phyloP scores from a whole-genome alignment of 2,797 vertebrate genomes.

The Taeniopygia guttata region DNA sequence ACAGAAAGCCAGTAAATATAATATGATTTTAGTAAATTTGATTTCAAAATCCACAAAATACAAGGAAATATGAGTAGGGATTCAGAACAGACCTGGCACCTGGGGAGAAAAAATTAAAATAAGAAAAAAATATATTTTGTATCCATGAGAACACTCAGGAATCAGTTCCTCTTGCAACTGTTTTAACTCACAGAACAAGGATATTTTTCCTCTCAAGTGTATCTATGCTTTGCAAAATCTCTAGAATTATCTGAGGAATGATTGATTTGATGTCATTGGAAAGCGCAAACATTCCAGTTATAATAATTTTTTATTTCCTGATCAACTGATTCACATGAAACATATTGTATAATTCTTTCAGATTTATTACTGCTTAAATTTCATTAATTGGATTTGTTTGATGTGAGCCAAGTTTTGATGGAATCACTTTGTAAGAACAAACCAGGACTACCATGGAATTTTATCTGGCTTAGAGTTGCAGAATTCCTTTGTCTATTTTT shows the following conservation, averaged over 20 bases:
- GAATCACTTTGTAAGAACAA: background rate
- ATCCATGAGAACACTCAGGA: background rate
- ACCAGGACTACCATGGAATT: background rate
- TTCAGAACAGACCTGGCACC: background rate
- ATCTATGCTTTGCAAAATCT: background rate
- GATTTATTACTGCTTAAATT: background rate
- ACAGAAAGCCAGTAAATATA: background rate
- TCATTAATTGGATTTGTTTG: background rate
- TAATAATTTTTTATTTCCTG: background rate
- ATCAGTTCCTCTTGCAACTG: background rate
- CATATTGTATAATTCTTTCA: background rate
- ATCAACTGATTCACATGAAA: background rate
- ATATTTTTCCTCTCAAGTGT: background rate
- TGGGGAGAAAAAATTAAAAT: background rate
- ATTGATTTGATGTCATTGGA: background rate
- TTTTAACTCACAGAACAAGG: background rate
- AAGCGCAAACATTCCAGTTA: background rate
- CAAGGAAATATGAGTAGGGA: background rate
- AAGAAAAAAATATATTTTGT: background rate
- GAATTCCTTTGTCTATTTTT: background rate
- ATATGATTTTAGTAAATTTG: background rate
- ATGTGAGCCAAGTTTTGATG: background rate
- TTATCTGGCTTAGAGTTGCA: background rate
- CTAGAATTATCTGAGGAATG: background rate
- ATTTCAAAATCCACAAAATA: background rate